phyloP scores from a whole-genome alignment of 2,888 invertebrate genomes.

The Atrina japonica region DNA sequence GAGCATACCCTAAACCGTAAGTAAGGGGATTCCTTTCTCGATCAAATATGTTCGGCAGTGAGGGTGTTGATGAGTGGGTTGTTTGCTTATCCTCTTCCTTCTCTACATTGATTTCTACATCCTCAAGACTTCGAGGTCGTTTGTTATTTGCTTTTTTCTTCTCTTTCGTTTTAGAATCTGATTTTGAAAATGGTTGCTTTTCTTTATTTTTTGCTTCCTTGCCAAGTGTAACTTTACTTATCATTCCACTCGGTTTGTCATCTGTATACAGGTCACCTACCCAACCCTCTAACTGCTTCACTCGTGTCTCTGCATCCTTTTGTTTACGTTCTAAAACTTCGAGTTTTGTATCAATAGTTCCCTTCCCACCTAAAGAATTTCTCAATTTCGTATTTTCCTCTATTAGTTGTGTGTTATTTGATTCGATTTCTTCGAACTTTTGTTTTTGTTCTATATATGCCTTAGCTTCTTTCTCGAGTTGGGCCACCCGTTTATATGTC shows the following conservation, averaged over 20 bases:
- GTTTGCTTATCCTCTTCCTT: slow-evolving; percentile 28
- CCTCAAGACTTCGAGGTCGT: slow-evolving; percentile 53
- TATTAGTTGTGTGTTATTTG: slow-evolving; percentile 56
- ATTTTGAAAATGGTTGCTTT: slow-evolving; percentile 35
- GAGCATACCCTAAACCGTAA: slow-evolving; percentile 49
- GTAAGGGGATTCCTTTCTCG: slow-evolving; percentile 47
- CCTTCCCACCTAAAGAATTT: slow-evolving; percentile 45
- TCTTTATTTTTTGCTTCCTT: slow-evolving; percentile 17
- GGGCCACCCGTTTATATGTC: slow-evolving; percentile 54
- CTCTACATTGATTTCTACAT: slow-evolving; percentile 34
- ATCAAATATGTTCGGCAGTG: slow-evolving; percentile 37
- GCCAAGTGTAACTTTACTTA: slow-evolving; percentile 19
- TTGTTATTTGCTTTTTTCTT: slow-evolving; percentile 36
- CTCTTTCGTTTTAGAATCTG: slow-evolving; percentile 16
- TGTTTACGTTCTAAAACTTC: slow-evolving; percentile 55
- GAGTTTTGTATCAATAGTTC: slow-evolving; percentile 19
- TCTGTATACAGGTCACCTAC: slow-evolving; percentile 55
- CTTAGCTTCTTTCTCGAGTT: slow-evolving; percentile 61
- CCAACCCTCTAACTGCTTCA: slow-evolving; percentile 65
- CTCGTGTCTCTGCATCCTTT: slow-evolving; percentile 53
- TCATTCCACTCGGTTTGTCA: slow-evolving; percentile 31
- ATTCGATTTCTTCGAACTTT: slow-evolving; percentile 57
- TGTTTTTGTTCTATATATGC: slow-evolving; percentile 53
- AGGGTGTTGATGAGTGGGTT: slow-evolving; percentile 37
- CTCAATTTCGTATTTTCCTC: slow-evolving; percentile 56